Conservation (phyloP, 2,888 invertebrate genomes). For the Ceraclea dissimilis region DNA sequence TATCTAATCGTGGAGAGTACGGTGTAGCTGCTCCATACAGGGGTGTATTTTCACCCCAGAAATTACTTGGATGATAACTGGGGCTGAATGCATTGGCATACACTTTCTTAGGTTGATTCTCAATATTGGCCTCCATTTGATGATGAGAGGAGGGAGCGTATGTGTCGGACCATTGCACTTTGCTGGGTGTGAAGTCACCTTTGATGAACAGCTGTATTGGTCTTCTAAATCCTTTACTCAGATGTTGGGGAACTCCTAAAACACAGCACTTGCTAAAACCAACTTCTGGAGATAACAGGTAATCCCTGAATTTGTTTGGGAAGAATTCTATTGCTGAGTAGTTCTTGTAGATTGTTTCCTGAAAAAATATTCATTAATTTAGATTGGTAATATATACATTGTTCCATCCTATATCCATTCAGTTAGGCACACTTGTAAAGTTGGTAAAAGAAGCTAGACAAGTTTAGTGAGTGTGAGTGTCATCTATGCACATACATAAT, state of each 20-base stretch:
- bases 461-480: no score
- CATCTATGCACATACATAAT: no score
- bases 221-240: constrained; percentile 81
- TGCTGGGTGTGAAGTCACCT: constrained; percentile 56
- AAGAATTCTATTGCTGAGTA: constrained; percentile 80
- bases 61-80: constrained; percentile 37
- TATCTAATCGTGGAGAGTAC: constrained; percentile 37
- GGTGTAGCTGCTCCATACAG: constrained; percentile 48
- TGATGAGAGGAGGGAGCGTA: constrained; percentile 53
- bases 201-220: constrained; percentile 67
- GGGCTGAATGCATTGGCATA: constrained; percentile 36
- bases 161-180: constrained; percentile 57
- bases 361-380: constrained; percentile 35
- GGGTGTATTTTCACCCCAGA: constrained; percentile 44
- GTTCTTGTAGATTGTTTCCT: constrained; percentile 80
- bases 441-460: not conserved
- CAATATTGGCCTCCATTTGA: constrained; percentile 49
- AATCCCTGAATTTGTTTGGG: constrained; percentile 91
- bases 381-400: constrained; percentile 1
- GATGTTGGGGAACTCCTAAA: constrained; percentile 73
- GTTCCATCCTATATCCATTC: not conserved
- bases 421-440: not conserved
- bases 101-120: constrained; percentile 47
- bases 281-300: constrained; percentile 80
- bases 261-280: constrained; percentile 88